Evolutionary conservation across 2,888 invertebrate species (phyloP).

Genomic region (Boloria selene): DNA sequence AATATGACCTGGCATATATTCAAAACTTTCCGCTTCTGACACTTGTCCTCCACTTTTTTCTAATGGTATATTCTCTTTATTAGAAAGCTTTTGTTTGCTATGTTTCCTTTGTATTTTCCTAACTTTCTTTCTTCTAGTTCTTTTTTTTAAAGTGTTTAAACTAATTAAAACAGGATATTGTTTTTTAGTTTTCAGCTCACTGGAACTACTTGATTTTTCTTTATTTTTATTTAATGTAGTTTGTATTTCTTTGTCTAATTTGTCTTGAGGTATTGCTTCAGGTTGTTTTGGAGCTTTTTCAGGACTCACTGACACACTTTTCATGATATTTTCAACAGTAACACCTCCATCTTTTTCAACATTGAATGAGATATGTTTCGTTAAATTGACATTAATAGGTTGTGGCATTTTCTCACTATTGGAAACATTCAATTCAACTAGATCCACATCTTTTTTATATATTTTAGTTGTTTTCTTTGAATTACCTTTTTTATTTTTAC

Average conservation of each 20-base stretch:
- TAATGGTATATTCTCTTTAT: constrained; percentile 51
- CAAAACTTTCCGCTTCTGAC: constrained; percentile 86
- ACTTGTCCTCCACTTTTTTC: constrained; percentile 67
- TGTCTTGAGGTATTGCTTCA: constrained; percentile 45
- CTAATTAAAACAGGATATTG: constrained; percentile 64
- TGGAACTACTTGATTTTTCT: constrained; percentile 43
- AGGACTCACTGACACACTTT: constrained; percentile 56
- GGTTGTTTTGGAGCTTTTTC: constrained; percentile 53
- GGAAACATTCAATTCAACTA: constrained; percentile 67
- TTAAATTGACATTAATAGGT: constrained; percentile 71
- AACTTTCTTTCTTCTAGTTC: constrained; percentile 56
- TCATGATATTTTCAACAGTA: constrained; percentile 57
- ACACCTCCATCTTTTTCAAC: constrained; percentile 68
- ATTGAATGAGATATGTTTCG: constrained; percentile 76
- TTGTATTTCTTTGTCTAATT: constrained; percentile 69
- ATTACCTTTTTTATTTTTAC: constrained; percentile 57
- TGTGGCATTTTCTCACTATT: constrained; percentile 52
- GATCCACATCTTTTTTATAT: constrained; percentile 66
- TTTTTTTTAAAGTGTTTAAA: constrained; percentile 63
- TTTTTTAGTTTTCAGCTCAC: constrained; percentile 42
- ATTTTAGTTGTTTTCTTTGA: constrained; percentile 66
- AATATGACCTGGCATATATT: constrained; percentile 83
- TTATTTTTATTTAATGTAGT: constrained; percentile 56
- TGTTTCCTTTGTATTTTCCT: constrained; percentile 51
- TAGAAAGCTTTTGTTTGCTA: constrained; percentile 46